A percentile compares a stretch with the other conserved stretches of the same genome.
Conservation (phyloP, 2,113 vertebrate genomes). For the Oreochromis niloticus region DNA sequence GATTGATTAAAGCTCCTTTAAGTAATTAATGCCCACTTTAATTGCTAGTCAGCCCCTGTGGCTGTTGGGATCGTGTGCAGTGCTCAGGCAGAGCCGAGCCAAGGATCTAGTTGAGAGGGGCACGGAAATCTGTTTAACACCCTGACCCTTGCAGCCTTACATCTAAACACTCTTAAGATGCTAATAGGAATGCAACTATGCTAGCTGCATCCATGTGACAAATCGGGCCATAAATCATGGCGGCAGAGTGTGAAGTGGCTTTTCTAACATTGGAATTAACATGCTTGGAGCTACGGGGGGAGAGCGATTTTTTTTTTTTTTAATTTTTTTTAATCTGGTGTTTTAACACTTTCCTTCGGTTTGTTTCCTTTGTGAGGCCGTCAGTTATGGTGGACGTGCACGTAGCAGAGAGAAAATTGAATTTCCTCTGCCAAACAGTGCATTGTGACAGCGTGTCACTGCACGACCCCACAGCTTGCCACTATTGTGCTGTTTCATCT, state of each 20-base stretch:
- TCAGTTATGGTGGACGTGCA: constrained; percentile 27
- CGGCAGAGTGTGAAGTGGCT: constrained; percentile 25
- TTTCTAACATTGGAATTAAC: constrained; percentile 36
- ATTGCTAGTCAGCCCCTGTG: constrained; percentile 63
- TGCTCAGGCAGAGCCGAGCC: constrained; percentile 40
- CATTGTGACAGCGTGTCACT: constrained; percentile 50
- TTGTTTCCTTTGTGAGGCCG: constrained; percentile 31
- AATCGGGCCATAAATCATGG: constrained; percentile 56
- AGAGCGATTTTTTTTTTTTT: constrained; percentile 8
- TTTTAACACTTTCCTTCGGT: constrained; percentile 37
- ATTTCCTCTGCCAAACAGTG: constrained; percentile 39
- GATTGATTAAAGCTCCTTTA: constrained; percentile 71
- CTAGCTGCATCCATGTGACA: constrained; percentile 48
- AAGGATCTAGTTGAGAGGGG: constrained; percentile 45
- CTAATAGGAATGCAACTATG: constrained; percentile 55
- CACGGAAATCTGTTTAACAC: constrained; percentile 62
- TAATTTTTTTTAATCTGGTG: constrained; percentile 11
- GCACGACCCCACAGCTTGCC: constrained; percentile 20
- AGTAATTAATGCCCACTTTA: constrained; percentile 71
- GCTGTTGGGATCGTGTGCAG: constrained; percentile 31
- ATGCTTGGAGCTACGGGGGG: neutral
- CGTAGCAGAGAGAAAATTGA: constrained; percentile 45
- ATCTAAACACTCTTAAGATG: constrained; percentile 56
- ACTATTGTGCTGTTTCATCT: constrained; percentile 46
- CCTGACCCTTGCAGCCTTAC: constrained; percentile 52